Evolutionary conservation across 2,888 invertebrate species (phyloP).

Genomic region (Tuta absoluta): DNA sequence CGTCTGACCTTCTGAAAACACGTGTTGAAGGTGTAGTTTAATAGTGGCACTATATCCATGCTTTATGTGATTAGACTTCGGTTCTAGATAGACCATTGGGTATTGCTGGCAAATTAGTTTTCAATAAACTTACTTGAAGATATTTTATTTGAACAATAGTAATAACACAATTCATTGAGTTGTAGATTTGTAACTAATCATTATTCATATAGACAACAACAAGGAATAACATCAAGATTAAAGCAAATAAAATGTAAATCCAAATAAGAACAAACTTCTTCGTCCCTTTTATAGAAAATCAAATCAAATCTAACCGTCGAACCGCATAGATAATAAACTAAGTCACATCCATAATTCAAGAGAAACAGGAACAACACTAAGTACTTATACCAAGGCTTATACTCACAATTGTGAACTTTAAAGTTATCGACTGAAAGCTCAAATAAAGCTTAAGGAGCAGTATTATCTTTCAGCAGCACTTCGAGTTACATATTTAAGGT

Average conservation of each 20-base stretch:
- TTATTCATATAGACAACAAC: slow-evolving; percentile 22
- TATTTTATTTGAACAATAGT: background rate
- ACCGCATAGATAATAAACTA: slow-evolving; percentile 34
- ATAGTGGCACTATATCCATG: slow-evolving; percentile 7
- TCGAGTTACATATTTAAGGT: too few species aligned
- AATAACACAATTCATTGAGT: background rate
- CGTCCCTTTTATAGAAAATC: slow-evolving; percentile 44
- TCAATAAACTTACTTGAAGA: background rate
- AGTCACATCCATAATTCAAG: slow-evolving; percentile 62
- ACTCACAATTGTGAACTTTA: background rate
- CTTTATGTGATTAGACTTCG: slow-evolving; percentile 9
- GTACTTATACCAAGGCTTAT: background rate
- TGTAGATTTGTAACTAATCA: background rate
- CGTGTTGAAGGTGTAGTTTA: slow-evolving; percentile 1
- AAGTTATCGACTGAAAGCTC: background rate
- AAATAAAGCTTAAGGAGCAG: background rate
- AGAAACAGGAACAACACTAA: slow-evolving; percentile 39
- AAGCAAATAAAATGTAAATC: slow-evolving; percentile 22
- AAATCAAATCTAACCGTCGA: slow-evolving; percentile 49
- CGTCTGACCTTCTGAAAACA: background rate
- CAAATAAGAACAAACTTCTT: slow-evolving; percentile 20
- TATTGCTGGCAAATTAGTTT: slow-evolving; percentile 15
- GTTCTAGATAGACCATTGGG: background rate
- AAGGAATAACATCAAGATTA: slow-evolving; percentile 12
- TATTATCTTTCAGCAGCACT: background rate